phyloP scores from a whole-genome alignment of 1,140 invertebrate genomes.

The Holcopasites calliopsidis region DNA sequence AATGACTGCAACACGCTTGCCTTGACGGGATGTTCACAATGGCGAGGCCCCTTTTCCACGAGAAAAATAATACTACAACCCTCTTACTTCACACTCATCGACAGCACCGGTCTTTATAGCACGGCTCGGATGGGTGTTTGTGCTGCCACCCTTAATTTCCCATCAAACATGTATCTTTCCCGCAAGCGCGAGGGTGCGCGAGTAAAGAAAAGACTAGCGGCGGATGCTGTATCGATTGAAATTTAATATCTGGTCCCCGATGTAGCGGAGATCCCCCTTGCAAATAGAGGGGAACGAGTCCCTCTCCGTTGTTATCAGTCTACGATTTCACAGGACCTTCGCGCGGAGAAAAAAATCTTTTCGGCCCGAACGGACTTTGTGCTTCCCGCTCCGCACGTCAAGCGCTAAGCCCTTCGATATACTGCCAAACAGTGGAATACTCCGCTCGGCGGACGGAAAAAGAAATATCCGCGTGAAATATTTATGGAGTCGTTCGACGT shows the following conservation, averaged over 20 bases:
- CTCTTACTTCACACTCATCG: constrained; percentile 9
- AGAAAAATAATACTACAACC: background rate
- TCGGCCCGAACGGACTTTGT: constrained; percentile 5
- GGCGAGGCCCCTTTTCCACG: background rate
- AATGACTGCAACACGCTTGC: no score
- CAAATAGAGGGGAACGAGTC: constrained; percentile 65
- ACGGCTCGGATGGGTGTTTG: constrained; percentile 43
- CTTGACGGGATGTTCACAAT: background rate
- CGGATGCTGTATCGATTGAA: constrained; percentile 72
- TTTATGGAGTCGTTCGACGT: background rate
- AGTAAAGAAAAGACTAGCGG: constrained; percentile 63
- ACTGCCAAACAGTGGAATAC: background rate
- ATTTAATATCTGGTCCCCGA: constrained; percentile 70
- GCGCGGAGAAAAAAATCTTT: constrained; percentile 8
- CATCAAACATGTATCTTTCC: constrained; percentile 64
- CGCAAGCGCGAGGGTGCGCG: constrained; percentile 46
- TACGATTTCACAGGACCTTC: constrained; percentile 40
- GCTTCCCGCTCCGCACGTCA: background rate
- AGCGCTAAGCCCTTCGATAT: background rate
- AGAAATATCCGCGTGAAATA: background rate
- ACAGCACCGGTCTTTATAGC: constrained; percentile 35
- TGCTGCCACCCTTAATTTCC: constrained; percentile 62
- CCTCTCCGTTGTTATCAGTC: constrained; percentile 49
- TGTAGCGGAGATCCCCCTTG: constrained; percentile 58
- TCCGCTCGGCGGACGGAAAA: background rate